Evolutionary conservation across 2,113 vertebrate species (phyloP).

Genomic region (Struthio camelus): DNA sequence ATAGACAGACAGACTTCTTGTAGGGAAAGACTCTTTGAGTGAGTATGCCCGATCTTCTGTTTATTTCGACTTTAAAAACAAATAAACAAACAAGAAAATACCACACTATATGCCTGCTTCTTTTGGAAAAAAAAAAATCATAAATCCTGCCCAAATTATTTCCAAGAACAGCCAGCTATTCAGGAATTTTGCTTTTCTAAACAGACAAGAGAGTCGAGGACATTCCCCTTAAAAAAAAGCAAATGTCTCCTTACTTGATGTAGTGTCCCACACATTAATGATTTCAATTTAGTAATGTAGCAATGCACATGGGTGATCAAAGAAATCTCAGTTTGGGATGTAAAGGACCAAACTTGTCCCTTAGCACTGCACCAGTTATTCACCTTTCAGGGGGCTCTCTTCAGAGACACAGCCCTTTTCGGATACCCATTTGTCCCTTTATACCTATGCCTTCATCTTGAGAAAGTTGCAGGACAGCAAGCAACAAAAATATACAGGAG

Average conservation of each 20-base stretch:
- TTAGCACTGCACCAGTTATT: not conserved
- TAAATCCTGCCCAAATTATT: not conserved
- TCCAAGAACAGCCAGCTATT: not conserved
- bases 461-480: not conserved
- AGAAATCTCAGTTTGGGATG: not conserved
- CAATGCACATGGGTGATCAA: not conserved
- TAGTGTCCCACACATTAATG: not conserved
- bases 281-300: not conserved
- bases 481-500: not conserved
- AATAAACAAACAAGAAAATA: not conserved
- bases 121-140: not conserved
- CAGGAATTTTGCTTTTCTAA: not conserved
- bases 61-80: not conserved
- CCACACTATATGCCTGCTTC: not conserved
- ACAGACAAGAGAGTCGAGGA: not conserved
- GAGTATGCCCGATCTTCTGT: not conserved
- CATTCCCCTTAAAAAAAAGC: not conserved
- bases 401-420: not conserved
- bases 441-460: not conserved
- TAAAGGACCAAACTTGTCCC: not conserved
- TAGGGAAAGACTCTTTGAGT: not conserved
- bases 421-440: not conserved
- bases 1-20: not conserved
- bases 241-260: not conserved
- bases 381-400: not conserved